Evolutionary conservation across 2,888 invertebrate genomes (phyloP), one percentile per base, ranked within the genome.

Genomic region (Mylabris sibirica): DNA sequence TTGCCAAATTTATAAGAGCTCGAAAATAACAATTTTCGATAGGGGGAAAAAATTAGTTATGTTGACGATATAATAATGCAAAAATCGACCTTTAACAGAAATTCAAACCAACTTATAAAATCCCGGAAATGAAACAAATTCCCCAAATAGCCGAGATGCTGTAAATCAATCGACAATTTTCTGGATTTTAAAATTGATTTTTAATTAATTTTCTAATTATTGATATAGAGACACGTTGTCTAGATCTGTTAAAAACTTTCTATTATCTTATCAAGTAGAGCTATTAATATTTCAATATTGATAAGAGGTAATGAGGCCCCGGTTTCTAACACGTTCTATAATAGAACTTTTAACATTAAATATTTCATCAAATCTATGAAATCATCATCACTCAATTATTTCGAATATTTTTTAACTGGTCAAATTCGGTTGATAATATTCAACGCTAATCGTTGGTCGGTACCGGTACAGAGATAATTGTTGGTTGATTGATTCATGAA

Each of bases 1-100:
- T 57, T 68, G 70, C 70, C 70, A 70, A 68, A 17, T 44, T 63
- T 59, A 35, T 59, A 70, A 67, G 67, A 65, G 65, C 70, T 70
- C 67, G 59, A 35, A 63, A 60, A 62, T 44, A 30, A 35, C 44
- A 68, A 65, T 63, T 67, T 63, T 30, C 30, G 30, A 8, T 30
- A 4, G 5, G 30, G 30, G 30, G 60, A 60, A 65, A 70, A 70
- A 67, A 70, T 22, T 8, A 14, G 9, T 49, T 17, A 62, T 38
- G 34, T 34, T 34, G 38, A 69, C 61, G 44, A 69, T 49, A 57
- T 24, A 14, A 24, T n/a, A 8, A 22, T 24, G 57, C 22, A 57
- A 24, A 57, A 22, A 57, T 57, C 24, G 57, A 57, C 24, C 57
- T 26, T 57, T 57, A 57, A 57, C 57, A 24, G 14, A 53, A 53